Conservation (phyloP, 1,140 invertebrate genomes). For the Alviniconcha marisindica region DNA sequence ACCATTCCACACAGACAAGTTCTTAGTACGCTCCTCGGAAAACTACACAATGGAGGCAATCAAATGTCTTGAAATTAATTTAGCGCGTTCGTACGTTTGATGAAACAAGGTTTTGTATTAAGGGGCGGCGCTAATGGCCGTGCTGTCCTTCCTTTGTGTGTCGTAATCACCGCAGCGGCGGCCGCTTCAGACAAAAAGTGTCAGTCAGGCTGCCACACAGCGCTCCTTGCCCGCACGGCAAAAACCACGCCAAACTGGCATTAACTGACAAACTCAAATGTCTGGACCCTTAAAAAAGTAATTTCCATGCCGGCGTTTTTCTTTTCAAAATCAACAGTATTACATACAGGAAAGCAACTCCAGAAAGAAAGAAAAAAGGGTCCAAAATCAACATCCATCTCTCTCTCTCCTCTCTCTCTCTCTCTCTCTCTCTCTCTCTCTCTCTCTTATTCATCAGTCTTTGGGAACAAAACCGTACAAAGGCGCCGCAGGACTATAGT, state of each 20-base stretch:
- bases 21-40: no score
- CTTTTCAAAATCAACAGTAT: neutral
- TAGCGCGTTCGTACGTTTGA: constrained; percentile 24
- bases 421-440: neutral
- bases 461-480: no score
- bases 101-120: constrained; percentile 26
- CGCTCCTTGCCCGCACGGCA: no score
- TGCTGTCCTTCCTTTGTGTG: neutral
- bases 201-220: no score
- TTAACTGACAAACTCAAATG: constrained; percentile 16
- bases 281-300: neutral
- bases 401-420: neutral
- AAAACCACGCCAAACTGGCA: constrained; percentile 12
- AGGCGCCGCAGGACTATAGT: no score
- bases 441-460: neutral
- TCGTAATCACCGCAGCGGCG: neutral
- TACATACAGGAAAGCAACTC: neutral
- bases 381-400: neutral
- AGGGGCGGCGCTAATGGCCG: neutral
- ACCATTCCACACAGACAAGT: no score
- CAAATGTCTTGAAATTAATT: constrained; percentile 20
- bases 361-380: neutral
- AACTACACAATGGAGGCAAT: neutral
- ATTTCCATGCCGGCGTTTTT: neutral
- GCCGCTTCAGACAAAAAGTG: neutral